Conservation (phyloP, 2,888 invertebrate species). For the Monoplex corrugatus region DNA sequence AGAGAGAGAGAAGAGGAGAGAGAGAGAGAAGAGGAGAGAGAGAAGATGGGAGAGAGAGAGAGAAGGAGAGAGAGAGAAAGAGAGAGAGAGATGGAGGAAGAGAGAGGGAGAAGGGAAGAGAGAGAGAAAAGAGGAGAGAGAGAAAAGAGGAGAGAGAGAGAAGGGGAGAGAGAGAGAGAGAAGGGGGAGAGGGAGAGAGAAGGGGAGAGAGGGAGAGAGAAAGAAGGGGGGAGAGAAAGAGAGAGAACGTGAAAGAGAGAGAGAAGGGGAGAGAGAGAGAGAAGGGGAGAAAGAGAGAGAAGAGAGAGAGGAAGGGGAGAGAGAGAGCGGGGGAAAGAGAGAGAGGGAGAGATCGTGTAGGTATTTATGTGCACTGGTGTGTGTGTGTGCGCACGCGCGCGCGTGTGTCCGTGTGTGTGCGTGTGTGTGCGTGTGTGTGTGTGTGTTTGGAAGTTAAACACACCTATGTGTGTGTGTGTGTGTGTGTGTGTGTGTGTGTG, state of each 20-base stretch:
- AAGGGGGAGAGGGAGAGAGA: too few species aligned
- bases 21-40: not conserved
- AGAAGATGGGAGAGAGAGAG: constrained; percentile 16
- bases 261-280: not conserved
- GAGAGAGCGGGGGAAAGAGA: not conserved
- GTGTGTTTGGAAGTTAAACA: not conserved
- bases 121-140: constrained; percentile 2
- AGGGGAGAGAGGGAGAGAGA: not conserved
- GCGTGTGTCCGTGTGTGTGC: constrained; percentile 25
- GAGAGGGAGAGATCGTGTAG: not conserved
- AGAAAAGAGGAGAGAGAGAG: not conserved
- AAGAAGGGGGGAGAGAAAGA: not conserved
- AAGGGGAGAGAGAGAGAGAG: not conserved
- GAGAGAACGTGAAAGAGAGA: too few species aligned
- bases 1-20: not conserved
- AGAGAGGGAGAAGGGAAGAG: too few species aligned
- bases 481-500: constrained; percentile 6
- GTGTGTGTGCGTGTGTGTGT: constrained; percentile 29
- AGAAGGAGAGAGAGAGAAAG: constrained; percentile 32
- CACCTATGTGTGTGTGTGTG: constrained; percentile 34
- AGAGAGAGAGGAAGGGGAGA: constrained; percentile 15
- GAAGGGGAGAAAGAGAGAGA: constrained; percentile 26
- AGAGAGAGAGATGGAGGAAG: constrained; percentile 14
- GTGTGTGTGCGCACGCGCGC: not conserved
- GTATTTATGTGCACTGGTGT: too few species aligned